A percentile compares a stretch with the other conserved stretches of the same genome.
Evolutionary conservation across 2,113 vertebrate species (phyloP).

Genomic region (Merops nubicus): DNA sequence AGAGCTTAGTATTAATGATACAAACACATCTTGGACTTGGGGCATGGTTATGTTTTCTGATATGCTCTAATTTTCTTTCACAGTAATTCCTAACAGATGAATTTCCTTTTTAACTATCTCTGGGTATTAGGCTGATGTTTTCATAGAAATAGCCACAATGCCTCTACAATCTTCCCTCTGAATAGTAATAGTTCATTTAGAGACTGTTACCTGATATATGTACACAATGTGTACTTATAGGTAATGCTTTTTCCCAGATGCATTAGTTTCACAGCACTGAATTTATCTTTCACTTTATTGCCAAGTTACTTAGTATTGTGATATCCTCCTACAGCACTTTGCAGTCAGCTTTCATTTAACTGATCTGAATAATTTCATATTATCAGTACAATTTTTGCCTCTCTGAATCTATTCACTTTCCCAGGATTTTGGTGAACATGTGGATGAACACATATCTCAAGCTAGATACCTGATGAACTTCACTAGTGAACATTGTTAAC

Average conservation of each 20-base stretch:
- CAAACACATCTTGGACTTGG: neutral
- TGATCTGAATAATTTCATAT: neutral
- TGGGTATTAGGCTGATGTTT: neutral
- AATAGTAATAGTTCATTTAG: neutral
- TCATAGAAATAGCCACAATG: neutral
- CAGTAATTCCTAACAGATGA: neutral
- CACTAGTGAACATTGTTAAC: neutral
- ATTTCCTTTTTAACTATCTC: constrained; percentile 11
- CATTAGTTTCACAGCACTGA: neutral
- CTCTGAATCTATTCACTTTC: neutral
- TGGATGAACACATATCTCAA: neutral
- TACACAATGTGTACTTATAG: neutral
- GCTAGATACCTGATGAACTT: neutral
- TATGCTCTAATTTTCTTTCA: constrained; percentile 13
- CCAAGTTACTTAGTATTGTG: neutral
- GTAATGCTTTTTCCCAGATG: neutral
- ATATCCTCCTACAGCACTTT: neutral
- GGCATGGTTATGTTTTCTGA: constrained; percentile 6
- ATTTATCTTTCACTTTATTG: neutral
- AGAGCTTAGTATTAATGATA: neutral
- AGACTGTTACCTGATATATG: neutral
- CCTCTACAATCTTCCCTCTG: neutral
- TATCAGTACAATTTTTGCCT: neutral
- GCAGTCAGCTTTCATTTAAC: neutral
- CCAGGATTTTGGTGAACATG: neutral